phyloP scores from a whole-genome alignment of 2,888 invertebrate species.

The Drosophila mulleri region DNA sequence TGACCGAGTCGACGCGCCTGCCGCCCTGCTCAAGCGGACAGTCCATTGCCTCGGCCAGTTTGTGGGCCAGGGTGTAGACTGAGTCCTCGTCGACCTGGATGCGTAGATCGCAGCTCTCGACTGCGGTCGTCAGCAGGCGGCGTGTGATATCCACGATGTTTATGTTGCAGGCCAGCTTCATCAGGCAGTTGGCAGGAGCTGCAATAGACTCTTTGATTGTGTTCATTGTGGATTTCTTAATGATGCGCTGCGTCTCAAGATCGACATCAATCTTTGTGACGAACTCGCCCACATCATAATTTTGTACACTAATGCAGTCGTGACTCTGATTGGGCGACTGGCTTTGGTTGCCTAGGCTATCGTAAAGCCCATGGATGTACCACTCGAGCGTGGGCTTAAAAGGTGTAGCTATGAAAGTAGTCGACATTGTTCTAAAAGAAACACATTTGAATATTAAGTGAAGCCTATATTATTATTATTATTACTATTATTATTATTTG shows the following conservation, averaged over 20 bases:
- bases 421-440: background rate
- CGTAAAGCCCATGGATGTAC: background rate
- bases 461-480: too few relatives aligned
- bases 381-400: background rate
- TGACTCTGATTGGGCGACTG: background rate
- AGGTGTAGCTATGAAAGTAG: background rate
- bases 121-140: background rate
- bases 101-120: background rate
- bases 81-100: constrained; percentile 1
- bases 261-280: background rate
- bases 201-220: background rate
- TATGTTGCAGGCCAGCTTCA: background rate
- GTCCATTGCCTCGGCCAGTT: background rate
- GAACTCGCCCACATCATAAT: constrained; percentile 1
- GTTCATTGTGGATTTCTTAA: too few relatives aligned
- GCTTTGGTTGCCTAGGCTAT: background rate
- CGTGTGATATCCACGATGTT: constrained; percentile 8
- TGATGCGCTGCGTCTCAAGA: background rate
- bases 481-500: too few relatives aligned
- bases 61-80: background rate
- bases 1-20: background rate
- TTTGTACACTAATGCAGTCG: background rate
- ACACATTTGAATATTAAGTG: too few relatives aligned
- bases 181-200: too few relatives aligned
- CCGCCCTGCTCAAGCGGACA: background rate